Base-by-base conservation (phyloP, 2,113 vertebrate genomes). In the Perognathus longimembris region DNA sequence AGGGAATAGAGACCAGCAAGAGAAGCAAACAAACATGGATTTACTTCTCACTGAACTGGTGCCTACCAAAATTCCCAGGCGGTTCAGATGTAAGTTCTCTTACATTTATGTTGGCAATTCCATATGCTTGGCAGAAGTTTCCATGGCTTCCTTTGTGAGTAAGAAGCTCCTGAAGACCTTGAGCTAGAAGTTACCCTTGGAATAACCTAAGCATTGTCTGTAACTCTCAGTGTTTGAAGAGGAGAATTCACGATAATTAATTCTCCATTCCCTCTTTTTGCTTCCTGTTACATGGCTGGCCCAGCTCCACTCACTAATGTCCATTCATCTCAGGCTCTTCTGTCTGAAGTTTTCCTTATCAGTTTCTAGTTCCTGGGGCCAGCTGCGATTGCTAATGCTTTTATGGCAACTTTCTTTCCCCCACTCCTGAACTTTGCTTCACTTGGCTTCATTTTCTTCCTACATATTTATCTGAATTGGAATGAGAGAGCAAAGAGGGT, bases 391-490 rank as follows among this genome's bases (percentile, higher is more conserved):
- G 3, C 88, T 77, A 70, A 73, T 69, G 80, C 40, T 79, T 84
- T 85, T 63, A 36, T 63, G 30, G 76, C 78, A 85, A 20, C 18
- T 57, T 88, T 61, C 81, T 87, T 45, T 5, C 66, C 78, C 82
- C 57, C 2, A 3, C 30, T 92, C 67, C 30, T 88, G 89, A 95
- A 92, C 90, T 96, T 88, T 94, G 83, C 89, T 92, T 92, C 83
- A 96, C 30, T 96, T 95, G 95, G 89, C 92, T 91, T 83, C 67
- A 54, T 85, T 85, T 85, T 79, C 84, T 85, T 88, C 70, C 67
- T 57, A 26, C 21, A 15, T 67, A 90, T 94, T 93, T 92, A 82
- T 94, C 45, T 80, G 90, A 67, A n/a, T 67, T n/a, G 32, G 42
- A 88, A 85, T 59, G 64, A 74, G 74, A 81, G 69, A 34, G 26